Conservation (phyloP, 2,888 invertebrate genomes). For the Poecilobothrus nobilitatus region DNA sequence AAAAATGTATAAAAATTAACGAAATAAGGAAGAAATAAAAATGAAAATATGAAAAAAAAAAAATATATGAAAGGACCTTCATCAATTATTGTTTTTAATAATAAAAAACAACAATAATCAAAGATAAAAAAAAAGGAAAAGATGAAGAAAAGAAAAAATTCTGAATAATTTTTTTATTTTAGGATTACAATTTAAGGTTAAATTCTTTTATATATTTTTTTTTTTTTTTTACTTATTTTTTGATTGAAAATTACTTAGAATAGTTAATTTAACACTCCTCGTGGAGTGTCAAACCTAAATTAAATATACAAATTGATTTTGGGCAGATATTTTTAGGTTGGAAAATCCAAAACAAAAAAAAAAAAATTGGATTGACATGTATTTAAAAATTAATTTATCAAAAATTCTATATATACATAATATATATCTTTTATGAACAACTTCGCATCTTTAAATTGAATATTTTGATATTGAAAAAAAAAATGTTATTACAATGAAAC, state of each 20-base stretch:
- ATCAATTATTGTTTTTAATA: background rate
- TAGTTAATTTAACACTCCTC: background rate
- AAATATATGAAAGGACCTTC: background rate
- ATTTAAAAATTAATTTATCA: too few species aligned
- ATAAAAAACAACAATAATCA: background rate
- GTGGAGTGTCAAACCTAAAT: too few species aligned
- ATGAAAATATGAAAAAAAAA: background rate
- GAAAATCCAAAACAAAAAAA: too few species aligned
- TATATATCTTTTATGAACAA: too few species aligned
- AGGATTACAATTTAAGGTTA: conserved; percentile 1
- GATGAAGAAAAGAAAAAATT: background rate
- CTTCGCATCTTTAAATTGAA: too few species aligned
- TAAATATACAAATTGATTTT: too few species aligned
- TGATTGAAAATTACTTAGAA: background rate
- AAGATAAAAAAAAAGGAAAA: background rate
- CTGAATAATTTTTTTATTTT: conserved; percentile 2
- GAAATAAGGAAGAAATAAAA: background rate
- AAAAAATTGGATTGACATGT: too few species aligned
- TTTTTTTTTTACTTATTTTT: background rate
- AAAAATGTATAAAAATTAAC: background rate
- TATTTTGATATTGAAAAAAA: too few species aligned
- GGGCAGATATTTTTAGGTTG: too few species aligned
- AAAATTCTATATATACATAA: too few species aligned
- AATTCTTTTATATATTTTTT: background rate
- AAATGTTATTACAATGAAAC: too few species aligned